Percentiles rank a stretch among this genome's conserved stretches.
These are phyloP conservation scores for Apis florea DNA, from an alignment of 1,140 invertebrate genomes.

Conservation along the genomic window DNA sequence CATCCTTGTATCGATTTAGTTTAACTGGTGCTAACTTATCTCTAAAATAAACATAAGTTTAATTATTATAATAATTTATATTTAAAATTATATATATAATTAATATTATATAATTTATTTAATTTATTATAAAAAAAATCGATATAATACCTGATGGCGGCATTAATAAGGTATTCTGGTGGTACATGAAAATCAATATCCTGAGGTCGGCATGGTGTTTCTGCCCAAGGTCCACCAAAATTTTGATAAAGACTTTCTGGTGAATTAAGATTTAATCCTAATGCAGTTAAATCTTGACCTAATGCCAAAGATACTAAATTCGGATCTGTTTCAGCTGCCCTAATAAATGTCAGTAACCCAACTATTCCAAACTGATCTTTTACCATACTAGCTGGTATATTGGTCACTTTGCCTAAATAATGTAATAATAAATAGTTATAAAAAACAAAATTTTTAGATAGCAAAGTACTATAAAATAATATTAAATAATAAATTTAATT, in stretches of 20 bases:
- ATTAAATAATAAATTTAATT: constrained; percentile 9
- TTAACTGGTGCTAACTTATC: constrained; percentile 97
- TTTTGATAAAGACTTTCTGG: constrained; percentile 97
- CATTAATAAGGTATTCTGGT: constrained; percentile 98
- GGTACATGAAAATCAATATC: constrained; percentile 99
- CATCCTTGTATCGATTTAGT: constrained; percentile 98
- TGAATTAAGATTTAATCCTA: constrained; percentile 98
- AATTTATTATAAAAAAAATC: no score
- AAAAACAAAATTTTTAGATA: neutral
- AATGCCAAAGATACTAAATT: constrained; percentile 97
- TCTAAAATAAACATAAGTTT: constrained; percentile 78
- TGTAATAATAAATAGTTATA: constrained; percentile 44
- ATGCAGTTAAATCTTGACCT: constrained; percentile 97
- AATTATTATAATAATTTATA: neutral
- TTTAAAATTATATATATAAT: no score
- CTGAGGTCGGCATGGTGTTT: constrained; percentile 97
- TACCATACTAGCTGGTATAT: constrained; percentile 99
- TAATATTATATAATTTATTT: no score
- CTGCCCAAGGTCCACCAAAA: constrained; percentile 99
- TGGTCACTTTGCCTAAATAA: constrained; percentile 92
- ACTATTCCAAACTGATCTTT: constrained; percentile 99
- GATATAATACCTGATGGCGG: constrained; percentile 85
- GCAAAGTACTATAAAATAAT: neutral
- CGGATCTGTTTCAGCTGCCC: constrained; percentile 97
- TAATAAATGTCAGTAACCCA: constrained; percentile 97